Conservation (phyloP, 1,140 invertebrate genomes). For the Pseudomyrmex sp. region DNA sequence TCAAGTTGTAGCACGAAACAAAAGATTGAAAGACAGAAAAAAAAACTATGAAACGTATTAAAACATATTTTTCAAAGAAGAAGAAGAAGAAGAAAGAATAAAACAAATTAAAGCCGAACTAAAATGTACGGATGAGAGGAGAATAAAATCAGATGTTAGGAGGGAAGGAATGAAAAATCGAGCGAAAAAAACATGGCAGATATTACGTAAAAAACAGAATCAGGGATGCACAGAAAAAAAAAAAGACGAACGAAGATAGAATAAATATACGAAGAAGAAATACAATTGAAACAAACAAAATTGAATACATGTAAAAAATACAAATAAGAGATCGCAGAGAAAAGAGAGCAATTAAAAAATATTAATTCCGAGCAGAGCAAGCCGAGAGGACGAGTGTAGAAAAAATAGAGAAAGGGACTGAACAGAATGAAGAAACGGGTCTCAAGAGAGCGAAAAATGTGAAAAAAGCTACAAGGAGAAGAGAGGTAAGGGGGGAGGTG, state of each 20-base stretch:
- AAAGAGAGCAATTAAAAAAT: slow-evolving; percentile 38
- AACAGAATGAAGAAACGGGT: background rate
- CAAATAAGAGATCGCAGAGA: slow-evolving; percentile 19
- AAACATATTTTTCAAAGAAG: slow-evolving; percentile 26
- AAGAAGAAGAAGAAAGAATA: background rate
- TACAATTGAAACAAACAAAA: background rate
- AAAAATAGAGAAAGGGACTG: slow-evolving; percentile 26
- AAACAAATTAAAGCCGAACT: slow-evolving; percentile 11
- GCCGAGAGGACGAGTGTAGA: slow-evolving; percentile 19
- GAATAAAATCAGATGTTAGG: background rate
- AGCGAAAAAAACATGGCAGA: background rate
- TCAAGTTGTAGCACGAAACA: background rate
- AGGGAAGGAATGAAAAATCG: background rate
- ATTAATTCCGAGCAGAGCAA: background rate
- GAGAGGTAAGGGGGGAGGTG: slow-evolving; percentile 16
- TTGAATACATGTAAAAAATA: background rate
- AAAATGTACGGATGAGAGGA: background rate
- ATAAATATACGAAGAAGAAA: background rate
- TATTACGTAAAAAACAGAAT: background rate
- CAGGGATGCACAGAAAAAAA: slow-evolving; percentile 24
- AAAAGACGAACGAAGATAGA: slow-evolving; percentile 16
- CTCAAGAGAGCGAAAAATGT: slow-evolving; percentile 1
- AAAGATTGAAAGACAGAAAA: slow-evolving; percentile 60
- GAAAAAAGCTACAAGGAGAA: background rate
- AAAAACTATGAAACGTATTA: slow-evolving; percentile 12